A percentile compares a stretch with the other conserved stretches of the same genome.
These are phyloP conservation scores for Drosophila sulfurigaster DNA, from an alignment of 1,140 invertebrate species.

Conservation along the genomic window DNA sequence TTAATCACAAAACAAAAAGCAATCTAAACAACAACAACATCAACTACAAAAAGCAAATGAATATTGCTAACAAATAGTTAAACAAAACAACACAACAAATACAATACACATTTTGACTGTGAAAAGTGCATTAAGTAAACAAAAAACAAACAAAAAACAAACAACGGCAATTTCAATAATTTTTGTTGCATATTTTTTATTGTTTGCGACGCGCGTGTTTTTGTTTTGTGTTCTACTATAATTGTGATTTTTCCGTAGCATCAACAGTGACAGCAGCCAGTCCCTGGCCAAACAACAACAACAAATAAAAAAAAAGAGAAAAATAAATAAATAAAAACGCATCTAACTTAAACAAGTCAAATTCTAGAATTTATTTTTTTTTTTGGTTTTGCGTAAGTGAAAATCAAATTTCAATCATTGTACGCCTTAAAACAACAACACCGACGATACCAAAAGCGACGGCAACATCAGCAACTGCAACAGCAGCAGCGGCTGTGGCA, in stretches of 20 bases:
- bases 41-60: not conserved
- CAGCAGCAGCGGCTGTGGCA: conserved; percentile 41
- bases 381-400: conserved; percentile 10
- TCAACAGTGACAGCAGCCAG: conserved; percentile 20
- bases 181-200: conserved; percentile 63
- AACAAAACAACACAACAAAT: too few species aligned
- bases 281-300: conserved; percentile 12
- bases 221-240: conserved; percentile 19
- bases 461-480: conserved; percentile 13
- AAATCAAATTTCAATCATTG: conserved; percentile 52
- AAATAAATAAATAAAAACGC: too few species aligned
- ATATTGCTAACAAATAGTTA: not conserved
- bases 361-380: conserved; percentile 8
- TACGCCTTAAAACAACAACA: conserved; percentile 68
- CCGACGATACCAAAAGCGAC: conserved; percentile 40
- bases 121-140: conserved; percentile 7
- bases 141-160: too few species aligned
- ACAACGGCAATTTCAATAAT: conserved; percentile 21
- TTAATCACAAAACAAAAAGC: not conserved
- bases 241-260: conserved; percentile 43
- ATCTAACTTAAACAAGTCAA: not conserved
- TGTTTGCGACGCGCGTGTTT: conserved; percentile 49
- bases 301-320: not conserved
- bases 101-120: not conserved
- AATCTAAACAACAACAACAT: not conserved